Evolutionary conservation across 2,888 invertebrate species (phyloP).

Genomic region (Heliconius ethilla): DNA sequence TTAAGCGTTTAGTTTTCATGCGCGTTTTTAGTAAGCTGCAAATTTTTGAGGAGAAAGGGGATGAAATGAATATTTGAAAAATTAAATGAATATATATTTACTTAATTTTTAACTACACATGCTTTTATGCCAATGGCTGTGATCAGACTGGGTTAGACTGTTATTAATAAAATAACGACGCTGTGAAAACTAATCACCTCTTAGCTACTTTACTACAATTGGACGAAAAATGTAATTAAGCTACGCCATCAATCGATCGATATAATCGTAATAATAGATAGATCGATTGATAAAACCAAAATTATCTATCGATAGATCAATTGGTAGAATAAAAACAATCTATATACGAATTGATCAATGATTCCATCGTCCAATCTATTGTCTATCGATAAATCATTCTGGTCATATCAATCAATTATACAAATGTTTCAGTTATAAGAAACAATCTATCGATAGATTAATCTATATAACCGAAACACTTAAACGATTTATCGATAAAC

Average conservation of each 20-base stretch:
- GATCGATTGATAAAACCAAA: constrained; percentile 2
- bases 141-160: constrained; percentile 2
- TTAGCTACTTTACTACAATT: constrained; percentile 70
- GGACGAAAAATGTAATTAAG: constrained; percentile 76
- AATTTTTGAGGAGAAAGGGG: neutral
- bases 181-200: constrained; percentile 71
- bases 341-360: neutral
- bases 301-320: constrained; percentile 6
- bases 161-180: constrained; percentile 30
- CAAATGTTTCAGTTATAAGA: neutral
- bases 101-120: constrained; percentile 12
- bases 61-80: neutral
- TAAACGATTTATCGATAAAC: neutral
- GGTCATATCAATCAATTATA: neutral
- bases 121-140: constrained; percentile 2
- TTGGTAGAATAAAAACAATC: neutral
- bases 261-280: constrained; percentile 17
- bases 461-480: neutral
- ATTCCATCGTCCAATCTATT: neutral
- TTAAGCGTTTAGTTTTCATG: constrained; percentile 62
- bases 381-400: neutral
- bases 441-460: neutral
- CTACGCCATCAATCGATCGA: constrained; percentile 62
- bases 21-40: neutral
- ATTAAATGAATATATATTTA: no score